phyloP scores from a whole-genome alignment of 1,140 invertebrate species.

The Ips nitidus region DNA sequence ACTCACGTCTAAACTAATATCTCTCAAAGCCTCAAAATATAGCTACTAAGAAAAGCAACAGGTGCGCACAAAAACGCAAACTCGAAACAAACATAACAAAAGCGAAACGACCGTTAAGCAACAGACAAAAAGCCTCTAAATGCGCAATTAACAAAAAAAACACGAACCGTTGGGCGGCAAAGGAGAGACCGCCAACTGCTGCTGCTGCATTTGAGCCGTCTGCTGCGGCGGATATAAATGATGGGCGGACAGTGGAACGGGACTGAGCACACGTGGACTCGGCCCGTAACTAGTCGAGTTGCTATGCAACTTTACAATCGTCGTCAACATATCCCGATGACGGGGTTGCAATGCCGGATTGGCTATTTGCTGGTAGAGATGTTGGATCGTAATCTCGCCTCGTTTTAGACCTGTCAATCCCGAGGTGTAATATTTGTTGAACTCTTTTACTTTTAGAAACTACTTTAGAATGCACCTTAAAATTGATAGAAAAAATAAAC shows the following conservation, averaged over 20 bases:
- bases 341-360: slow-evolving; percentile 71
- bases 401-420: slow-evolving; percentile 60
- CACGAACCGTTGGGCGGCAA: slow-evolving; percentile 58
- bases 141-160: slow-evolving; percentile 4
- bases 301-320: slow-evolving; percentile 62
- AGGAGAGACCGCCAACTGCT: slow-evolving; percentile 59
- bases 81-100: neutral
- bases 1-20: neutral
- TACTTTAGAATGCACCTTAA: too few relatives aligned
- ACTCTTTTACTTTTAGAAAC: too few relatives aligned
- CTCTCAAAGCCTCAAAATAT: neutral
- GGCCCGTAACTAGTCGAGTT: slow-evolving; percentile 51
- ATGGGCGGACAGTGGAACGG: slow-evolving; percentile 52
- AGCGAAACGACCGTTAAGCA: too few relatives aligned
- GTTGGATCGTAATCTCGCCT: slow-evolving; percentile 72
- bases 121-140: too few relatives aligned
- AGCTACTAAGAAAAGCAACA: slow-evolving; percentile 1
- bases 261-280: slow-evolving; percentile 57
- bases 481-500: neutral
- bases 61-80: neutral
- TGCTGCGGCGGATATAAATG: slow-evolving; percentile 45
- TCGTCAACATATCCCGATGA: slow-evolving; percentile 70
- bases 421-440: neutral
- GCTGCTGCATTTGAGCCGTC: slow-evolving; percentile 53
- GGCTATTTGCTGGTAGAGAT: slow-evolving; percentile 71